These are phyloP conservation scores for Tor tambroides DNA, from an alignment of 2,113 vertebrate genomes.

Conservation along the genomic window DNA sequence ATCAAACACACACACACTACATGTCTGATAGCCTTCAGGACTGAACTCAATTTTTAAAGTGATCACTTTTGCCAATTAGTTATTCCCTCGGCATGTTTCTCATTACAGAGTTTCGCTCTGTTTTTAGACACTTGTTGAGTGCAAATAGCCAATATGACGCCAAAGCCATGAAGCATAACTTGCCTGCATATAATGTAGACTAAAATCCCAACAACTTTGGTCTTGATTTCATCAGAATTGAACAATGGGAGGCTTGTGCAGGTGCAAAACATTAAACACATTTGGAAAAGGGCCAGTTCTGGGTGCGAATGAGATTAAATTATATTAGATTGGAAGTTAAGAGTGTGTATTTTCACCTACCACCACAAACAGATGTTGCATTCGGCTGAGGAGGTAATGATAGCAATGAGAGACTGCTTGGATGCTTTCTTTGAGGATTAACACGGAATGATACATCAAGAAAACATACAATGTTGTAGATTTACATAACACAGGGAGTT, in stretches of 20 bases:
- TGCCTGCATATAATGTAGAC: neutral
- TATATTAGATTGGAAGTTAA: neutral
- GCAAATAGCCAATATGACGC: neutral
- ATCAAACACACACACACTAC: neutral
- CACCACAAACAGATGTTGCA: neutral
- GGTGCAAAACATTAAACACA: neutral
- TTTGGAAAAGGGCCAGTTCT: neutral
- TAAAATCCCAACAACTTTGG: neutral
- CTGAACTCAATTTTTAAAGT: slow-evolving; percentile 16
- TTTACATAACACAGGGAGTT: neutral
- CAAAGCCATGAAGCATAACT: neutral
- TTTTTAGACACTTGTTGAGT: neutral
- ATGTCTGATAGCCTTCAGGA: slow-evolving; percentile 8
- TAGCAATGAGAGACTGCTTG: neutral
- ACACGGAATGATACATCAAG: neutral
- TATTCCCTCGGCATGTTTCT: neutral
- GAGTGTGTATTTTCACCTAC: neutral
- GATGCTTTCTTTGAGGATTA: neutral
- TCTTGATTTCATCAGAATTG: neutral
- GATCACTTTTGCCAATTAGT: slow-evolving; percentile 19
- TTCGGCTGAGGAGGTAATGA: neutral
- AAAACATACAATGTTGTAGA: neutral
- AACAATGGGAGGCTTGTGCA: neutral
- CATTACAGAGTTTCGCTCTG: neutral
- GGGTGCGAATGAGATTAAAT: neutral